phyloP scores from a whole-genome alignment of 2,888 invertebrate species.

The Dryobotodes eremita region DNA sequence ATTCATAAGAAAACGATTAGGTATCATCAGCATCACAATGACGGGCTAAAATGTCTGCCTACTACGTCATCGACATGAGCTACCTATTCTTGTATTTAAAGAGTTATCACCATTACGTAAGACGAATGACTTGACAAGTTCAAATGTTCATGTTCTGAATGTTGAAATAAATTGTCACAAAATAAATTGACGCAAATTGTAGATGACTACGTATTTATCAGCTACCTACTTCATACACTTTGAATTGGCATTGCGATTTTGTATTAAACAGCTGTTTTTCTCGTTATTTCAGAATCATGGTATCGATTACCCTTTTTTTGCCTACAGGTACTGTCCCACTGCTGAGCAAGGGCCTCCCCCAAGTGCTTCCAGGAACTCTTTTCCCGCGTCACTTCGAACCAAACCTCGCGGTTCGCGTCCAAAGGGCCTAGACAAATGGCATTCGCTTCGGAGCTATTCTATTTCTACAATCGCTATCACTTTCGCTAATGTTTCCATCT shows the following conservation, averaged over 20 bases:
- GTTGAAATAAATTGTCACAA: constrained; percentile 6
- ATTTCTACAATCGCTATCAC: no score
- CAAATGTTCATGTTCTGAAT: background rate
- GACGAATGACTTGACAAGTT: constrained; percentile 32
- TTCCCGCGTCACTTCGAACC: background rate
- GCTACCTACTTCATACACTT: background rate
- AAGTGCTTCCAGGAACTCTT: background rate
- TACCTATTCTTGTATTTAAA: background rate
- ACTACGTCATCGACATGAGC: background rate
- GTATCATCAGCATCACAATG: constrained; percentile 23
- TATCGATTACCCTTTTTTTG: background rate
- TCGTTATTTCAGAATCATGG: background rate
- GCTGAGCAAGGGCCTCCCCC: background rate
- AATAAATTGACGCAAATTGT: constrained; percentile 3
- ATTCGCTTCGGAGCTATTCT: no score
- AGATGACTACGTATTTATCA: background rate
- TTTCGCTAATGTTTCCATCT: no score
- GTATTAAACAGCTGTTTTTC: background rate
- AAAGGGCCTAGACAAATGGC: no score
- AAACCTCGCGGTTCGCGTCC: background rate
- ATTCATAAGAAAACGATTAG: constrained; percentile 2
- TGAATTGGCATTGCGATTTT: background rate
- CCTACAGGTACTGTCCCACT: background rate
- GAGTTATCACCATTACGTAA: constrained; percentile 26
- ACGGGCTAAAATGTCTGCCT: constrained; percentile 1